Conservation (phyloP, 2,888 invertebrate genomes). For the Piscicola geometra region DNA sequence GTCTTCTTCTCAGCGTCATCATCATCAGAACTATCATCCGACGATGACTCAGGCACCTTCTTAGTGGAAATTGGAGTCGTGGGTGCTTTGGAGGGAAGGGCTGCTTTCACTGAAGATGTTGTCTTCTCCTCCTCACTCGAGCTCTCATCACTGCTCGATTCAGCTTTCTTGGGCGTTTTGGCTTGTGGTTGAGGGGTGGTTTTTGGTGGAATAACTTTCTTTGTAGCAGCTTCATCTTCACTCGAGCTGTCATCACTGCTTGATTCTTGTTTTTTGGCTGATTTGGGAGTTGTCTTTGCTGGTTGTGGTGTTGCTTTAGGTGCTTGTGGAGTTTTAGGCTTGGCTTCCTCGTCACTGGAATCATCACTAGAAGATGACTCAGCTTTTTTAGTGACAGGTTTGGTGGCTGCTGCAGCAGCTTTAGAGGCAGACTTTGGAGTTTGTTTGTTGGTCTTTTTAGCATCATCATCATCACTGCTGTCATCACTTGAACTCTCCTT, state of each 20-base stretch:
- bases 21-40: background rate
- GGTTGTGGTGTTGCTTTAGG: background rate
- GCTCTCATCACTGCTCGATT: background rate
- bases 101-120: no score
- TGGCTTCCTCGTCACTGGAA: background rate
- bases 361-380: constrained; percentile 1
- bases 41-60: background rate
- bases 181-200: background rate
- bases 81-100: background rate
- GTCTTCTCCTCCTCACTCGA: background rate
- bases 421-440: background rate
- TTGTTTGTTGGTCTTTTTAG: background rate
- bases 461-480: background rate
- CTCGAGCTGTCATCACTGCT: background rate
- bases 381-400: background rate
- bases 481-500: background rate
- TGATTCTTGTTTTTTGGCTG: background rate
- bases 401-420: background rate
- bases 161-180: background rate
- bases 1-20: background rate
- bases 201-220: background rate
- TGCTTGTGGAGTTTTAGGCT: background rate
- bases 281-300: background rate
- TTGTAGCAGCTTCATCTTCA: background rate
- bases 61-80: background rate